Conservation (phyloP, 2,888 invertebrate genomes). For the Branchellion lobata region DNA sequence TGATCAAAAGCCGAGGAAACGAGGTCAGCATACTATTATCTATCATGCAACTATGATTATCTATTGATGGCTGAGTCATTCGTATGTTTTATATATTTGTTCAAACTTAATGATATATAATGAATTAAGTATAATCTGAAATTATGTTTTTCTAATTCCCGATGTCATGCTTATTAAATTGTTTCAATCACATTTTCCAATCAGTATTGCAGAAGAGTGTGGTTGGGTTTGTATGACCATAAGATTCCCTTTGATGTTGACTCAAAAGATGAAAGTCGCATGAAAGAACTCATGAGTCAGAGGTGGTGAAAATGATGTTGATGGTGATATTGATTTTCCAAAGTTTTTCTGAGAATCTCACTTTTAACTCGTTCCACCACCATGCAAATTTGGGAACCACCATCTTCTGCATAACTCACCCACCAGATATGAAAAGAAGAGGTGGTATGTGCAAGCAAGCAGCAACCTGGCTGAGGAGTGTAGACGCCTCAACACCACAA, state of each 20-base stretch:
- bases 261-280: slow-evolving; percentile 82
- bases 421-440: slow-evolving; percentile 89
- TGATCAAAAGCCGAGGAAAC: slow-evolving; percentile 84
- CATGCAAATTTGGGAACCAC: too few relatives aligned
- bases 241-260: slow-evolving; percentile 66
- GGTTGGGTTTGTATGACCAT: slow-evolving; percentile 80
- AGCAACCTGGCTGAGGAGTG: slow-evolving; percentile 62
- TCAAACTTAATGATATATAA: too few relatives aligned
- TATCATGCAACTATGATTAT: too few relatives aligned
- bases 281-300: slow-evolving; percentile 87
- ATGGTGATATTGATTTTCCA: neutral
- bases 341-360: neutral
- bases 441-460: slow-evolving; percentile 66
- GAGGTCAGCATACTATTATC: slow-evolving; percentile 69
- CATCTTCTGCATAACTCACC: too few relatives aligned
- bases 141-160: neutral
- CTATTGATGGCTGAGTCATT: neutral
- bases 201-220: slow-evolving; percentile 80
- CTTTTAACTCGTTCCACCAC: too few relatives aligned
- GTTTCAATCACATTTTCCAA: neutral
- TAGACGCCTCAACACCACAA: slow-evolving; percentile 57
- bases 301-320: neutral
- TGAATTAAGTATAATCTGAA: too few relatives aligned
- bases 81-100: neutral
- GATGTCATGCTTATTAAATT: neutral